Percentiles rank a stretch among this genome's conserved stretches.
These are phyloP conservation scores for Ctenosaura bakeri DNA, from an alignment of 2,797 vertebrate species.

Conservation along the genomic window DNA sequence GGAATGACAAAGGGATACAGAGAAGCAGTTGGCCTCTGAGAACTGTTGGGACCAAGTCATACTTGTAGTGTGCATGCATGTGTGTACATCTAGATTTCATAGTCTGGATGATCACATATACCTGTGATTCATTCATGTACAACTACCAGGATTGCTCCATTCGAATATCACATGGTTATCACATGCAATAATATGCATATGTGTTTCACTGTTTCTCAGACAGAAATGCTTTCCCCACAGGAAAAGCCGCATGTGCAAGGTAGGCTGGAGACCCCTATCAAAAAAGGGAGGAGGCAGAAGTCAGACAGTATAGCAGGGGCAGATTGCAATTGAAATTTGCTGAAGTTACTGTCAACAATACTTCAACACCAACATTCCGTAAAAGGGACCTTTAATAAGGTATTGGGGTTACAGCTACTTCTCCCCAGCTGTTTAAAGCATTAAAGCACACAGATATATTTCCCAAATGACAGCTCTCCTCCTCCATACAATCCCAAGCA, in stretches of 20 bases:
- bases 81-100: background rate
- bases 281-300: background rate
- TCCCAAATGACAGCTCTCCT: background rate
- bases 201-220: background rate
- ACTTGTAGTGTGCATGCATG: too few species aligned
- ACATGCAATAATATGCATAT: background rate
- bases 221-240: background rate
- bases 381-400: background rate
- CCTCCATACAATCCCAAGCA: background rate
- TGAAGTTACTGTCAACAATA: background rate
- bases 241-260: background rate
- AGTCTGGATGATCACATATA: background rate
- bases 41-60: background rate
- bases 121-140: background rate
- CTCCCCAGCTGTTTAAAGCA: background rate
- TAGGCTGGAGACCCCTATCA: background rate
- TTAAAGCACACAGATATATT: background rate
- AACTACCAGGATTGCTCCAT: background rate
- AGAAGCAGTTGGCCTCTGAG: background rate
- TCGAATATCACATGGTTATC: background rate
- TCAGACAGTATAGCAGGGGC: too few species aligned
- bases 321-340: background rate
- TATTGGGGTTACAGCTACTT: background rate
- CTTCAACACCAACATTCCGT: background rate
- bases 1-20: background rate